Base-by-base conservation (phyloP, 1,140 invertebrate species). In the Drosophila ambigua region DNA sequence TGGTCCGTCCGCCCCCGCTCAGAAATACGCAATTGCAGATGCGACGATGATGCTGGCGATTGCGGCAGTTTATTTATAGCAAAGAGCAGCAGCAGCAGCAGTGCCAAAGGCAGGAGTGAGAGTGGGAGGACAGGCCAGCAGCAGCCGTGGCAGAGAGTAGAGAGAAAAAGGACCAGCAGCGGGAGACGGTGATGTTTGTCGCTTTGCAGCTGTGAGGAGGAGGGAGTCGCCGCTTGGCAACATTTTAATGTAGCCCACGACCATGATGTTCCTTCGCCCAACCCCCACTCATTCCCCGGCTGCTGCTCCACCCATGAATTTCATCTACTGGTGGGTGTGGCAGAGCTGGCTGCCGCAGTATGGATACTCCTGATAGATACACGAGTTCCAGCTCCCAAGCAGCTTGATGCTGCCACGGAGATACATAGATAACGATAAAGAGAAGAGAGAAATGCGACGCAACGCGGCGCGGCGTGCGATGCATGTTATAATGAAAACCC, bases 401-500 rank as follows among this genome's bases (percentile, higher is more conserved):
- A 81, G 60, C 79, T 79, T 78, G 82, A 87, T 88, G 79, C 71
- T 88, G 79, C 81, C 85, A 77, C 50, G 71, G n/a, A 11, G 35
- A 39, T 39, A 35, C 35, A 39, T 39, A 39, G 57, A 73, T 76
- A 72, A 74, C 55, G 82, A 88, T 88, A 88, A 88, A 87, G 79
- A 67, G 75, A 60, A 77, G 72, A 72, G 79, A 52, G 66, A 52
- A 76, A 79, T 88, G 83, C 83, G 57, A 83, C 88, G 79, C 83
- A 53, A 83, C 88, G 79, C 83, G 35, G 13, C 72, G 79, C 51
- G 66, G 66, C 79, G 83, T 88, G 83, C 83, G 57, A 83, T 87
- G 83, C 83, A 88, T 87, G 83, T 88, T 87, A 87, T 87, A 87
- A 87, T 87, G 83, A 87, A 87, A 87, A 74, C 72, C 79, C 82